Evolutionary conservation across 2,888 invertebrate genomes (phyloP).

Genomic region (Leucophora obtusa): DNA sequence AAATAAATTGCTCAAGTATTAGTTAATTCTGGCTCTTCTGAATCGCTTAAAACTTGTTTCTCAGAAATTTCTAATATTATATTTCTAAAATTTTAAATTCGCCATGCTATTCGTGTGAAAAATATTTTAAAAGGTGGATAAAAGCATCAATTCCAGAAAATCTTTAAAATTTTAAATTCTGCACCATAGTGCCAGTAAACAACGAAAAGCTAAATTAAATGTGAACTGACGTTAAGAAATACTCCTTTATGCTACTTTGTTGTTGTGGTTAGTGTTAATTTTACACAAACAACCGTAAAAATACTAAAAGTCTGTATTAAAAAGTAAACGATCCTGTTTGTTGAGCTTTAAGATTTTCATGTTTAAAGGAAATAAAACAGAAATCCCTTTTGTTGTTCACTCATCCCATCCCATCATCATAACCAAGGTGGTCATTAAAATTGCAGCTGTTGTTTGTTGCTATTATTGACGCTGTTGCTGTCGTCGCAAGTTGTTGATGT

Average conservation of each 20-base stretch:
- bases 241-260: not conserved
- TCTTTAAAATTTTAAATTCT: too few species aligned
- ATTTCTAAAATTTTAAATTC: too few species aligned
- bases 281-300: constrained; percentile 6
- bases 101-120: too few species aligned
- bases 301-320: not conserved
- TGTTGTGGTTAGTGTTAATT: not conserved
- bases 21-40: too few species aligned
- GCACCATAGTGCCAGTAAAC: not conserved
- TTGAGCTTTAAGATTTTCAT: constrained; percentile 32
- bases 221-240: constrained; percentile 27
- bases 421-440: constrained; percentile 45
- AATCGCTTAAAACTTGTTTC: too few species aligned
- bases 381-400: constrained; percentile 7
- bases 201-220: constrained; percentile 20
- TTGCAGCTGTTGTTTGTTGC: constrained; percentile 54
- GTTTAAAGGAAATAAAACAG: constrained; percentile 47
- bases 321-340: constrained; percentile 44
- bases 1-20: too few species aligned
- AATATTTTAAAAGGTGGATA: too few species aligned
- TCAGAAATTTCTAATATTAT: too few species aligned
- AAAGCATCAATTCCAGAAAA: too few species aligned
- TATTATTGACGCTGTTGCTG: constrained; percentile 35
- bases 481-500: constrained; percentile 1
- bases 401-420: not conserved